These are phyloP conservation scores for Xyliphius kryptos DNA, from an alignment of 2,113 vertebrate genomes.

Conservation along the genomic window DNA sequence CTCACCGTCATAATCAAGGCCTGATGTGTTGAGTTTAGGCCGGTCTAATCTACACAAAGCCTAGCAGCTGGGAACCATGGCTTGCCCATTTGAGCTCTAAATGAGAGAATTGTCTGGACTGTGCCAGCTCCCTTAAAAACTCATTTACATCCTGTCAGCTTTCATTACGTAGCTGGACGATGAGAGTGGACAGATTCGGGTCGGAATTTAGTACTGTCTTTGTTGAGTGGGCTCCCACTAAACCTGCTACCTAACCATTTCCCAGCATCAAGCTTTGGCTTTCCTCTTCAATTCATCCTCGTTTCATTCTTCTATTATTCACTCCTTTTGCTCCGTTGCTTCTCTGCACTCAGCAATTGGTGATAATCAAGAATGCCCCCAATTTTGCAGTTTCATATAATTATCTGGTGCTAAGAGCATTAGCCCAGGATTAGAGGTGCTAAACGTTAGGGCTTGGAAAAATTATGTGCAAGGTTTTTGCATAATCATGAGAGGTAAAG, in stretches of 20 bases:
- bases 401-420: slow-evolving; percentile 55
- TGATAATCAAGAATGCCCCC: slow-evolving; percentile 59
- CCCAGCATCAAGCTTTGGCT: slow-evolving; percentile 56
- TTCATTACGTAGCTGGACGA: slow-evolving; percentile 73
- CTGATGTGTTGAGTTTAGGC: slow-evolving; percentile 71
- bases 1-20: slow-evolving; percentile 54
- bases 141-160: slow-evolving; percentile 97
- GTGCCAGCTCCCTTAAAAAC: slow-evolving; percentile 84
- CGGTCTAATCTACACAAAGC: slow-evolving; percentile 71
- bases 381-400: slow-evolving; percentile 54
- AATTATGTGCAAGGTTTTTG: slow-evolving; percentile 44
- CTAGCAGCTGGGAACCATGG: slow-evolving; percentile 72
- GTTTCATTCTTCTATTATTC: slow-evolving; percentile 26
- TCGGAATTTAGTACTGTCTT: slow-evolving; percentile 55
- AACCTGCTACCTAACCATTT: slow-evolving; percentile 62
- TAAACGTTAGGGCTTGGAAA: slow-evolving; percentile 58
- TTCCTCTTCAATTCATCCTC: slow-evolving; percentile 14
- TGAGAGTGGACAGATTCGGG: slow-evolving; percentile 62
- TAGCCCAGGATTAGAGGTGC: slow-evolving; percentile 49
- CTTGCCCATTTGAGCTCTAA: slow-evolving; percentile 84
- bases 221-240: slow-evolving; percentile 56
- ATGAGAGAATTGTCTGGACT: slow-evolving; percentile 92
- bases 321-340: slow-evolving; percentile 9
- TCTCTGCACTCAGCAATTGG: slow-evolving; percentile 27
- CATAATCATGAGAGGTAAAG: slow-evolving; percentile 15